These are phyloP conservation scores for Oreochromis aureus DNA, from an alignment of 2,113 vertebrate genomes.

Conservation along the genomic window DNA sequence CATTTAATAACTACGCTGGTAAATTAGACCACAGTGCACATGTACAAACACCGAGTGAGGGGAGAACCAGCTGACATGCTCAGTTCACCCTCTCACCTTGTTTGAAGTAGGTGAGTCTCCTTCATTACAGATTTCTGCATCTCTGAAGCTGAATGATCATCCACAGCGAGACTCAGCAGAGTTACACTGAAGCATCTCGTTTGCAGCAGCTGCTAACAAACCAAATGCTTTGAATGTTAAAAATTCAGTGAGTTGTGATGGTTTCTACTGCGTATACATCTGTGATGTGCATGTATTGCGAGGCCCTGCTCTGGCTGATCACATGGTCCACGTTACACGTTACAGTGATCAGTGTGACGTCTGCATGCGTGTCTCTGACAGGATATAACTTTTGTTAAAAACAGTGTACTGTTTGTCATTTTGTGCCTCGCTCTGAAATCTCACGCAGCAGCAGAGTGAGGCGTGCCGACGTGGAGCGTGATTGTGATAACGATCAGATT, in stretches of 20 bases:
- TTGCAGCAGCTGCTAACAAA: not conserved
- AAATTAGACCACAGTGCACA: not conserved
- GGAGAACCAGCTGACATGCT: not conserved
- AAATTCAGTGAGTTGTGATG: rapidly evolving
- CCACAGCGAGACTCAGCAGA: not conserved
- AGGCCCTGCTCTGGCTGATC: not conserved
- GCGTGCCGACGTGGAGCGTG: not conserved
- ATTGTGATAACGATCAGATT: not conserved
- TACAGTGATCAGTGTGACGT: not conserved
- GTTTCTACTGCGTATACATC: not conserved
- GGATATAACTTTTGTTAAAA: rapidly evolving
- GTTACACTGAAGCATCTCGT: not conserved
- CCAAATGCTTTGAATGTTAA: rapidly evolving
- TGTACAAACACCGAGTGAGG: not conserved
- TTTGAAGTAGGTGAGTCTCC: not conserved
- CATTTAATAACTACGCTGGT: not conserved
- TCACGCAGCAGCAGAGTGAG: not conserved
- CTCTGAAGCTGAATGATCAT: not conserved
- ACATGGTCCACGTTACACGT: not conserved
- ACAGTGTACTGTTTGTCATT: not conserved
- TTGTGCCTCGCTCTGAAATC: not conserved
- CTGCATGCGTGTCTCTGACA: not conserved
- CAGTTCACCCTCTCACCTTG: rapidly evolving
- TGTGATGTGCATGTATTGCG: not conserved
- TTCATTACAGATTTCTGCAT: not conserved